Conservation (phyloP, 92 coral and sea anemone species). For the Blastomussa wellsi region DNA sequence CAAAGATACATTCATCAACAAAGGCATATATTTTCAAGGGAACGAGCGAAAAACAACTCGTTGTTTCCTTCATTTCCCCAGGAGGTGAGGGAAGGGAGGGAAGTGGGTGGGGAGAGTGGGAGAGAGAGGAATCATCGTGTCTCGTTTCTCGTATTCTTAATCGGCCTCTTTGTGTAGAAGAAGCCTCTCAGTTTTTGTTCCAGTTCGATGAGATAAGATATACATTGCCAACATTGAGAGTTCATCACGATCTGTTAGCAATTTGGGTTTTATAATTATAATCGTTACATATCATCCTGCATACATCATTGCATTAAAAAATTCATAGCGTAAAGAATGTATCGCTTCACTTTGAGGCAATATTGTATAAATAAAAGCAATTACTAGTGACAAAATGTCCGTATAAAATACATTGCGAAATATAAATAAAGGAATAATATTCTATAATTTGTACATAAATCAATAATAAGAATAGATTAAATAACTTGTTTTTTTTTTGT, state of each 20-base stretch:
- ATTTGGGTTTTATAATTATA: background rate
- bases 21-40: background rate
- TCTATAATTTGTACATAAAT: conserved; percentile 8
- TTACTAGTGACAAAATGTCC: background rate
- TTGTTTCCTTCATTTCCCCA: background rate
- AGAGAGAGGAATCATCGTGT: background rate
- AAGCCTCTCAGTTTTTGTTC: background rate
- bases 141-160: background rate
- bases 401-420: background rate
- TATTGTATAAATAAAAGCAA: background rate
- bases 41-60: background rate
- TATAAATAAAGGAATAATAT: background rate
- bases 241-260: background rate
- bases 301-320: background rate
- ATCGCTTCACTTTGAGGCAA: background rate
- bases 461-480: background rate
- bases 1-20: too few species aligned
- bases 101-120: background rate
- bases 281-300: too few species aligned
- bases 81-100: background rate
- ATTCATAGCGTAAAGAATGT: background rate
- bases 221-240: background rate
- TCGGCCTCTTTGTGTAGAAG: background rate
- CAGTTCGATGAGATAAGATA: background rate
- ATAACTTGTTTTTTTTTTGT: too few species aligned